These are phyloP conservation scores for Lasioglossum leucozonium DNA, from an alignment of 2,888 invertebrate genomes.

Conservation along the genomic window DNA sequence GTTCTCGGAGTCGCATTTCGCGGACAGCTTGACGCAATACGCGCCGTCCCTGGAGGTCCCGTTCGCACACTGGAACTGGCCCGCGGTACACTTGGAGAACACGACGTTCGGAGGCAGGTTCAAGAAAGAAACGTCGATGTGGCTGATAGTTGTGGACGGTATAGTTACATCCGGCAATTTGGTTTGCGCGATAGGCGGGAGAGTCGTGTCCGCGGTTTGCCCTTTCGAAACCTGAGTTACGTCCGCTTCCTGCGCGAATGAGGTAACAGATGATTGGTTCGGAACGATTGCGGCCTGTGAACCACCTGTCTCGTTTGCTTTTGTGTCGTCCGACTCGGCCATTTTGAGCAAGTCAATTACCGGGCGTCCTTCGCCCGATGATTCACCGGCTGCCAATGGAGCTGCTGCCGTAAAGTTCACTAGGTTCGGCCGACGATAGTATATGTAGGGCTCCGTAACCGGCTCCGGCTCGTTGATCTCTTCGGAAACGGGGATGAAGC, in stretches of 20 bases:
- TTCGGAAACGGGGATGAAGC: conserved; percentile 81
- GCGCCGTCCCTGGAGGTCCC: conserved; percentile 87
- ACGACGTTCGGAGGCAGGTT: conserved; percentile 52
- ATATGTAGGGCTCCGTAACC: conserved; percentile 65
- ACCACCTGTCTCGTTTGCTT: conserved; percentile 28
- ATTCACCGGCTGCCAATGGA: conserved; percentile 19
- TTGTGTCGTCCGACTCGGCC: background rate
- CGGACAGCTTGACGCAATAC: conserved; percentile 86
- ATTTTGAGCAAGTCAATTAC: conserved; percentile 14
- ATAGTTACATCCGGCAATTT: conserved; percentile 38
- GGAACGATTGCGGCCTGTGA: conserved; percentile 22
- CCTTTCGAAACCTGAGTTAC: conserved; percentile 41
- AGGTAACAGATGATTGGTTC: conserved; percentile 25
- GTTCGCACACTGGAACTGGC: conserved; percentile 87
- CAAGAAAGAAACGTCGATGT: conserved; percentile 35
- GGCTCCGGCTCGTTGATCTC: conserved; percentile 71
- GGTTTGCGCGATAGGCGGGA: conserved; percentile 29
- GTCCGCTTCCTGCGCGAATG: conserved; percentile 35
- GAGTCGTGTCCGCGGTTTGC: conserved; percentile 5
- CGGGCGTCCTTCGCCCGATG: conserved; percentile 22
- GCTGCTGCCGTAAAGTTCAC: background rate
- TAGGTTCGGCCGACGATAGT: conserved; percentile 31
- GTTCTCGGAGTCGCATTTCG: conserved; percentile 86
- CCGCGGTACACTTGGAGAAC: conserved; percentile 86
- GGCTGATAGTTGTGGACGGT: conserved; percentile 46